These are phyloP conservation scores for Ostrea denselamellosa DNA, from an alignment of 1,140 invertebrate genomes.

Conservation along the genomic window DNA sequence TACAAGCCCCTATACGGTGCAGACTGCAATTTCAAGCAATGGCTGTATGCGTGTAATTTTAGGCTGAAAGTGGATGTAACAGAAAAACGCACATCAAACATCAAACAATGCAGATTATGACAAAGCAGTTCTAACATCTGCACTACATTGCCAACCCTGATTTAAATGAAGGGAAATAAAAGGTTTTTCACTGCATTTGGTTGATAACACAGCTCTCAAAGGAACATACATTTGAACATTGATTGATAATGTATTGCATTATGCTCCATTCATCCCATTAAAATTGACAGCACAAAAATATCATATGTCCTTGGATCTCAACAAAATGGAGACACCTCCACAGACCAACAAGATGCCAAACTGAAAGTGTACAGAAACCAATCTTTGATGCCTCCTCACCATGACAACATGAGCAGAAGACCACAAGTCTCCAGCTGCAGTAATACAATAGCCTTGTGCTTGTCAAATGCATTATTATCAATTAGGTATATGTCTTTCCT, in stretches of 20 bases:
- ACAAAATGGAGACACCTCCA: neutral
- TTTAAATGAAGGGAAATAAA: neutral
- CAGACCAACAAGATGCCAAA: neutral
- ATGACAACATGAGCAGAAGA: neutral
- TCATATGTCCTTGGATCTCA: neutral
- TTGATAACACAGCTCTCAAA: neutral
- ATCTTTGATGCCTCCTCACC: neutral
- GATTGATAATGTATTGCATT: neutral
- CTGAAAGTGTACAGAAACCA: neutral
- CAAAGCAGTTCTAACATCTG: neutral
- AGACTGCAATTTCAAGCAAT: neutral
- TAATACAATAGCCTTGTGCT: slow-evolving; percentile 4
- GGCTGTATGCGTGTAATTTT: neutral
- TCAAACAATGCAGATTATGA: neutral
- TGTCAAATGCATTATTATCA: slow-evolving; percentile 21
- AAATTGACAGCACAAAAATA: neutral
- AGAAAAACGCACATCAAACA: neutral
- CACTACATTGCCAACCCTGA: neutral
- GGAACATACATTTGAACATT: neutral
- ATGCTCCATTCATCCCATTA: neutral
- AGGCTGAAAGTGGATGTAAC: neutral
- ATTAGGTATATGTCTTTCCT: slow-evolving; percentile 2
- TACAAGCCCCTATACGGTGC: neutral
- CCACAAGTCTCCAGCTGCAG: neutral
- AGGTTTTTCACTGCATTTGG: neutral